Base-by-base conservation (phyloP, 2,113 vertebrate genomes). In the Thalassoma bifasciatum region DNA sequence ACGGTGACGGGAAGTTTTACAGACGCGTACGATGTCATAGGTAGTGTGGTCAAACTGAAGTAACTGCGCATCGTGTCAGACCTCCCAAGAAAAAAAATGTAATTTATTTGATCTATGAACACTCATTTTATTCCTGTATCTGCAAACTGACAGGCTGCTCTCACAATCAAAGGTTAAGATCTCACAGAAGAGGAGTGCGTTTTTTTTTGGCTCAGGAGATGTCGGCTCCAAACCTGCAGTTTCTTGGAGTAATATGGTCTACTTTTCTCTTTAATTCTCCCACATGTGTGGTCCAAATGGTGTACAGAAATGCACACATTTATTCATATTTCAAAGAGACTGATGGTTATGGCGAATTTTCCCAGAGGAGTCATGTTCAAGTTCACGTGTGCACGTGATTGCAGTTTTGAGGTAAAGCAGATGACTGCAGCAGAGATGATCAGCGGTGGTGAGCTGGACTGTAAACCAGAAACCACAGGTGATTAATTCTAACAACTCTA, bases 401-500 rank as follows among this genome's bases (percentile, higher is more conserved):
- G 42, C 57, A 69, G 5, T 40, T 67, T 51, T 66, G 62, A 75
- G 6, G 40, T 19, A 69, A 26, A 49, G 74, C 64, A 72, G 79
- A 79, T 10, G 49, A 38, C 61, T 47, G 3, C 36, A 62, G 54
- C 17, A 5, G 70, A 78, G 11, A 80, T 66, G 38, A 72, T 76
- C 59, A 51, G 70, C 70, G 53, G 38, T 42, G 37, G 36, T 40
- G 66, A 56, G 17, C 36, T 37, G 0, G 37, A 54, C 57, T 82
- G 61, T 82, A 85, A 79, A 86, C 49, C 0, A 52, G 37, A 71
- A 44, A 50, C 77, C 22, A 54, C 46, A 9, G 42, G 49, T 71
- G 57, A 75, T 13, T 24, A 57, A 59, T 68, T 56, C 14, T 40
- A 49, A 37, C n/a, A 58, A 46, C 52, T 19, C 10, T 1, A 37